Percentiles rank a stretch among this genome's conserved stretches.
Evolutionary conservation across 1,140 invertebrate genomes (phyloP).

Genomic region (Apis cerana): DNA sequence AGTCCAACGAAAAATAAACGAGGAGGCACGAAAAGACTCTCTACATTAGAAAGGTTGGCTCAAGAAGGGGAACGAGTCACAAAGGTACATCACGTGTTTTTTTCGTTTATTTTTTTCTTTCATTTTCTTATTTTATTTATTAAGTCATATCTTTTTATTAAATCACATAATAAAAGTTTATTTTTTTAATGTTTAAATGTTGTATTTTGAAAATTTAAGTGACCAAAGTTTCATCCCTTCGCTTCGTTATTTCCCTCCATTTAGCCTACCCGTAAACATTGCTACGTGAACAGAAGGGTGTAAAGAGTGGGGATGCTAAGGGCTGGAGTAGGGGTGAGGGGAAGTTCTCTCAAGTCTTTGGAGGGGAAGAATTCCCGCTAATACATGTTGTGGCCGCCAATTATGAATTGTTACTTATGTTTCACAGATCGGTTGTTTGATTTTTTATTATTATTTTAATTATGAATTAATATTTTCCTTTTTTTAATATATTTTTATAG

Average conservation of each 20-base stretch:
- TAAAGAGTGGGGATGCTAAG: slow-evolving; percentile 38
- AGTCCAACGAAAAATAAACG: slow-evolving; percentile 78
- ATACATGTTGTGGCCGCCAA: slow-evolving; percentile 56
- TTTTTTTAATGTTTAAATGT: background rate
- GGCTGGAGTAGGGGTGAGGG: background rate
- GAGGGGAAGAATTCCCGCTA: slow-evolving; percentile 38
- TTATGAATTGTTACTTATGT: slow-evolving; percentile 45
- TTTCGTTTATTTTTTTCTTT: background rate
- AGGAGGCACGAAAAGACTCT: slow-evolving; percentile 77
- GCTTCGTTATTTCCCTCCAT: slow-evolving; percentile 58
- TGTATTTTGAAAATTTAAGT: slow-evolving; percentile 14
- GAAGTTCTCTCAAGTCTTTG: slow-evolving; percentile 6
- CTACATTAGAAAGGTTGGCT: slow-evolving; percentile 79
- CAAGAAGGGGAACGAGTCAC: slow-evolving; percentile 80
- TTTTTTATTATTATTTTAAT: slow-evolving; percentile 19
- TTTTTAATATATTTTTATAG: background rate
- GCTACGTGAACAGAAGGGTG: slow-evolving; percentile 52
- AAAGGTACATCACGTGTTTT: slow-evolving; percentile 72
- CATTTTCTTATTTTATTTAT: background rate
- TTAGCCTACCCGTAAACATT: slow-evolving; percentile 65
- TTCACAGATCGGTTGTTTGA: background rate
- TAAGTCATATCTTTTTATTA: background rate
- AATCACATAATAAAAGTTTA: background rate
- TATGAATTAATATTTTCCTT: background rate
- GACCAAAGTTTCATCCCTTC: slow-evolving; percentile 7